phyloP scores from a whole-genome alignment of 2,888 invertebrate species.

The Acanthopleura granulata region DNA sequence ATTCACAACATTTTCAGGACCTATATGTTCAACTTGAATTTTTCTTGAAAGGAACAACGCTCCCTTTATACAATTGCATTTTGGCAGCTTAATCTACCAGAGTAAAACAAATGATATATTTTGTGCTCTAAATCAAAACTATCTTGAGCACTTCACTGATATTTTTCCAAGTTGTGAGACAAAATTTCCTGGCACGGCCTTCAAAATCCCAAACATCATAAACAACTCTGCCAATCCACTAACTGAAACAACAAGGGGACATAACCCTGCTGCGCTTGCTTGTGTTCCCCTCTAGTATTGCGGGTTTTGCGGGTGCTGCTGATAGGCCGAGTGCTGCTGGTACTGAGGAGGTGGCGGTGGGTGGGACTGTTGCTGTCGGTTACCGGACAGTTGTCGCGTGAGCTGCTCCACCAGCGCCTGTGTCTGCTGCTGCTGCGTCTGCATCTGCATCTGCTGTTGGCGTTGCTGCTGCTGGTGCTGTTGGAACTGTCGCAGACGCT shows the following conservation, averaged over 20 bases:
- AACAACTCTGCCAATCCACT: too few species aligned
- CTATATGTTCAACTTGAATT: too few species aligned
- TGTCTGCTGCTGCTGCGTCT: slow-evolving; percentile 68
- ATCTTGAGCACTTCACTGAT: too few species aligned
- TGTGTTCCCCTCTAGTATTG: background rate
- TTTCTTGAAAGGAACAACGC: too few species aligned
- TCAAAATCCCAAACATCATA: too few species aligned
- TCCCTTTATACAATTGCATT: too few species aligned
- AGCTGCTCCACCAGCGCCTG: slow-evolving; percentile 54
- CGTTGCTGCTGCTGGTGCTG: slow-evolving; percentile 41
- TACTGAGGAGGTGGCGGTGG: slow-evolving; percentile 35
- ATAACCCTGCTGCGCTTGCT: background rate
- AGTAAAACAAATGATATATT: too few species aligned
- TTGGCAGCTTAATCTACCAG: too few species aligned
- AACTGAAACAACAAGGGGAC: background rate
- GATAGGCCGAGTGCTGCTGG: background rate
- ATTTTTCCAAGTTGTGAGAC: too few species aligned
- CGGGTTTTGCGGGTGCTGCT: slow-evolving; percentile 14
- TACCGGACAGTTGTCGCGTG: slow-evolving; percentile 47
- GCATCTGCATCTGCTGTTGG: slow-evolving; percentile 69
- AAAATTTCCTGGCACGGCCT: too few species aligned
- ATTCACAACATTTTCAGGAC: too few species aligned
- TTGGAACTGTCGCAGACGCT: slow-evolving; percentile 66
- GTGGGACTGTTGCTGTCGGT: slow-evolving; percentile 32
- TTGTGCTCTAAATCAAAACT: too few species aligned